Base-by-base conservation (phyloP, 1,140 invertebrate genomes). In the Aleiodes sp. region DNA sequence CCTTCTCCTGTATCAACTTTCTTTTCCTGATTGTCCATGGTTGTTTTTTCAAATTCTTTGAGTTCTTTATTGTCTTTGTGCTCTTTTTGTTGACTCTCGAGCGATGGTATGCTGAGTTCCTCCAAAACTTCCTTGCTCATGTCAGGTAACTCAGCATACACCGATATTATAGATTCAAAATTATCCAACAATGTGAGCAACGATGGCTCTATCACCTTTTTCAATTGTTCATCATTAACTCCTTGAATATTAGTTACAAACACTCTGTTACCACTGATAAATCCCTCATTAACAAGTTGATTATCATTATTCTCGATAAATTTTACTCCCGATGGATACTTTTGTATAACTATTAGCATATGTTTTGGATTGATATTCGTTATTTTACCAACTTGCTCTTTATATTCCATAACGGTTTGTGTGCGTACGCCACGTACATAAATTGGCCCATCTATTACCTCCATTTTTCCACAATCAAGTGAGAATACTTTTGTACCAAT, bases 401-500 rank as follows among this genome's bases (percentile, higher is more conserved):
- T 92, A 39, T 93, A 88, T 24, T 90, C 90, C 61, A 78, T 80
- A 16, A 91, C 88, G 26, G 88, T 90, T 74, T 91, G 88, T 29
- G 82, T 83, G 41, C 87, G 81, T 75, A 88, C 87, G 31, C 89
- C 89, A 66, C 91, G 85, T 14, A 94, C 82, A 76, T 85, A 87
- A 70, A 88, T 82, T 52, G 92, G 90, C 43, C 89, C 88, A 66
- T 90, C 87, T 59, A 93, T 87, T 66, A 91, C 87, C 78, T 90
- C 89, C 57, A 80, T 73, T 29, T 79, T 87, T 35, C 87, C 82
- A 16, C 92, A 71, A 82, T 93, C 89, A 57, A 93, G 87, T 24
- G 88, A 76, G 81, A 88, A 92, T 3, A 92, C 88, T 83, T 90
- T 91, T 70, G 91, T 88, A 39, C 88, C 88, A 10, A 91, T 82